Percentiles rank a stretch among this genome's conserved stretches.
Conservation (phyloP, 2,888 invertebrate species). For the Nephrotoma appendiculata region DNA sequence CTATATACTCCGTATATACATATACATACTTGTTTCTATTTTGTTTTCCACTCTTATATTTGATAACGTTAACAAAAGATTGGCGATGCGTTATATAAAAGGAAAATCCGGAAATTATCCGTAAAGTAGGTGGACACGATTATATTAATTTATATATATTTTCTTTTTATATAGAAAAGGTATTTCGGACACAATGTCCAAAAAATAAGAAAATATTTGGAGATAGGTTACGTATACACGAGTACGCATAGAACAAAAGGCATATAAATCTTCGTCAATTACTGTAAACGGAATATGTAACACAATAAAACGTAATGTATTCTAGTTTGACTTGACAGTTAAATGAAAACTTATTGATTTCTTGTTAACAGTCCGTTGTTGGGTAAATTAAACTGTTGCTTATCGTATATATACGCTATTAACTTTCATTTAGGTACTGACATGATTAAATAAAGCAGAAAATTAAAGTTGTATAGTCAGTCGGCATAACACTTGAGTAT, state of each 20-base stretch:
- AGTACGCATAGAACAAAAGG: neutral
- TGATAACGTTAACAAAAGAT: neutral
- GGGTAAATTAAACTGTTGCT: neutral
- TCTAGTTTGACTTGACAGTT: neutral
- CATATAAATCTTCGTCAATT: neutral
- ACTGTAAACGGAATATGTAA: neutral
- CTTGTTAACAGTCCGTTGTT: neutral
- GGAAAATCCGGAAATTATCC: neutral
- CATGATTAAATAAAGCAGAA: neutral
- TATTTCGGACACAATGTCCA: neutral
- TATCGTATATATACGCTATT: neutral
- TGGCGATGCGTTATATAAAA: neutral
- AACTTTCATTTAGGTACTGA: neutral
- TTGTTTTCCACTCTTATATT: neutral
- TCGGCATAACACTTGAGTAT: too few relatives aligned
- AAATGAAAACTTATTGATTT: neutral
- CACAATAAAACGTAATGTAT: neutral
- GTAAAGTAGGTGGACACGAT: neutral
- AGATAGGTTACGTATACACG: neutral
- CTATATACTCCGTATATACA: neutral
- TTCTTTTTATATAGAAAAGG: neutral
- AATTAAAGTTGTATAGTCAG: too few relatives aligned
- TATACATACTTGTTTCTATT: neutral
- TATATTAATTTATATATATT: neutral
- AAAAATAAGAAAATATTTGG: neutral